A percentile compares a stretch with the other conserved stretches of the same genome.
Evolutionary conservation across 2,888 invertebrate genomes (phyloP).

Genomic region (Girardia tigrina): DNA sequence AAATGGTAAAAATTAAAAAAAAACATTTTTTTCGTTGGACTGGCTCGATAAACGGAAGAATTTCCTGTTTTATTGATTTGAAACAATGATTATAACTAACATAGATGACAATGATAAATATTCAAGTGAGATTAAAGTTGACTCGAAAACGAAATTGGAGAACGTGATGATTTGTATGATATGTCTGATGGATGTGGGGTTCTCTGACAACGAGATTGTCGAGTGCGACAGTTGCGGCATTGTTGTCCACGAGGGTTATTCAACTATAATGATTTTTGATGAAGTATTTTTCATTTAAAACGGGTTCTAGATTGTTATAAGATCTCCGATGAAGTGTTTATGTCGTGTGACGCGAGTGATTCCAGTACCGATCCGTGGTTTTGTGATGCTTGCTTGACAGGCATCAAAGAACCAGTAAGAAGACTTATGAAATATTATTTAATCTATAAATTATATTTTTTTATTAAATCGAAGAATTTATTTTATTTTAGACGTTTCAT

Average conservation of each 20-base stretch:
- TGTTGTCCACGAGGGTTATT: constrained; percentile 27
- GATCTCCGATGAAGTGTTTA: not conserved
- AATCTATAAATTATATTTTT: too few species aligned
- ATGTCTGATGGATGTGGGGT: not conserved
- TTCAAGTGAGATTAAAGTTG: too few species aligned
- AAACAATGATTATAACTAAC: too few species aligned
- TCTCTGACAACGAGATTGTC: constrained; percentile 14
- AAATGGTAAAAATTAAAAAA: too few species aligned
- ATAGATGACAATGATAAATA: too few species aligned
- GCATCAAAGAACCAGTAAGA: not conserved
- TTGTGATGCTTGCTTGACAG: not conserved
- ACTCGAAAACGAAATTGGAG: constrained; percentile 9
- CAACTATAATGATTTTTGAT: not conserved
- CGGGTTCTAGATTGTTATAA: not conserved
- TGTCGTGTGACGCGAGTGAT: not conserved
- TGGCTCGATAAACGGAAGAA: too few species aligned
- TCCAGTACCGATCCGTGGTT: constrained; percentile 23
- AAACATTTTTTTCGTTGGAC: too few species aligned
- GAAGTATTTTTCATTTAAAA: not conserved
- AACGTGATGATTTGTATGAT: constrained; percentile 29
- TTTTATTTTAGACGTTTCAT: too few species aligned
- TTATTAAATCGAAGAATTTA: too few species aligned
- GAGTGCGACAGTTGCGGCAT: constrained; percentile 32
- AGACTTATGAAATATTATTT: too few species aligned
- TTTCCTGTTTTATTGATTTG: too few species aligned